A percentile compares a stretch with the other conserved stretches of the same genome.
Evolutionary conservation across 2,888 invertebrate species (phyloP).

Genomic region (Blastobasis adustella): DNA sequence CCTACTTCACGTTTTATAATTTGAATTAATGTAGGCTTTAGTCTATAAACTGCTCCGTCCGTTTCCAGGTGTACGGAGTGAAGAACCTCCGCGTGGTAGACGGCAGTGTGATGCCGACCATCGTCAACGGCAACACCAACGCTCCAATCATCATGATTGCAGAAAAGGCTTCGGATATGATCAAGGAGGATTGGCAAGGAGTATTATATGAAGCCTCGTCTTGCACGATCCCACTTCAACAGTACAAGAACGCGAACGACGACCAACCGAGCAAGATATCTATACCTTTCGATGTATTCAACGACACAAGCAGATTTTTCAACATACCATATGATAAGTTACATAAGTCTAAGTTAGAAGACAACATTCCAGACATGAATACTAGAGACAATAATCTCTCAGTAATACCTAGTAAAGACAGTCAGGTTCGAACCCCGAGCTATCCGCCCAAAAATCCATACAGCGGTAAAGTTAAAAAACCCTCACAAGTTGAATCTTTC

Average conservation of each 20-base stretch:
- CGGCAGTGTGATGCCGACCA: slow-evolving; percentile 88
- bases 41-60: no score
- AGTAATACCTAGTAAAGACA: slow-evolving; percentile 4
- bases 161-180: slow-evolving; percentile 88
- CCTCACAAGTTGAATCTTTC: background rate
- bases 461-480: background rate
- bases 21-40: no score
- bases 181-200: slow-evolving; percentile 80
- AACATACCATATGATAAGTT: slow-evolving; percentile 8
- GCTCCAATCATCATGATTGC: slow-evolving; percentile 90
- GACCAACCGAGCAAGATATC: slow-evolving; percentile 20
- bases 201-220: slow-evolving; percentile 13
- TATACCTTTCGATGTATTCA: slow-evolving; percentile 34
- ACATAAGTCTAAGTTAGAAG: no score
- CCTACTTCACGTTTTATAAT: no score
- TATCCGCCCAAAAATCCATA: slow-evolving; percentile 5
- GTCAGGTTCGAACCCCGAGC: slow-evolving; percentile 3
- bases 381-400: background rate
- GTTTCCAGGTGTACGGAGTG: slow-evolving; percentile 77
- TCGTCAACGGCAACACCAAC: slow-evolving; percentile 87
- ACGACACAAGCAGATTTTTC: slow-evolving; percentile 46
- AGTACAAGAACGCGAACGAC: slow-evolving; percentile 22
- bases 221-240: slow-evolving; percentile 20
- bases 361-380: no score
- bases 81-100: slow-evolving; percentile 83